These are phyloP conservation scores for Orthonevra nobilis DNA, from an alignment of 2,888 invertebrate species.

Conservation along the genomic window DNA sequence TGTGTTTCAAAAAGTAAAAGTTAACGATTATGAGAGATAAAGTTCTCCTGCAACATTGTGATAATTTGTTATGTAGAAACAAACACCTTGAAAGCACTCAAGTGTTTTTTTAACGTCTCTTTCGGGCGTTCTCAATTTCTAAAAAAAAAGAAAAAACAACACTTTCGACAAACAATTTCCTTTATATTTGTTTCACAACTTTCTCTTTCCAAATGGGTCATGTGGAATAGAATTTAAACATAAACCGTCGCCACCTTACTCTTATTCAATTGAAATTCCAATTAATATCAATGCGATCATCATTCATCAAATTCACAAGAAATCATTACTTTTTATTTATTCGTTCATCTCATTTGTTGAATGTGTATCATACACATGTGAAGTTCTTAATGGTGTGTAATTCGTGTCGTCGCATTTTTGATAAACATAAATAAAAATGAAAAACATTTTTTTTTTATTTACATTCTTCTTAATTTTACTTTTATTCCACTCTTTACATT, in stretches of 20 bases:
- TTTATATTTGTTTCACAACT: no score
- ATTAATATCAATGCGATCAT: slow-evolving; percentile 25
- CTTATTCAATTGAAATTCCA: slow-evolving; percentile 25
- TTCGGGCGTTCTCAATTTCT: no score
- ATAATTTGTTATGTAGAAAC: no score
- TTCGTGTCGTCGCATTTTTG: slow-evolving; percentile 69
- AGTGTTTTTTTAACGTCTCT: no score
- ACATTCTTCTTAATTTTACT: slow-evolving; percentile 4
- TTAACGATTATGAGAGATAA: no score
- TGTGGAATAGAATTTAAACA: neutral
- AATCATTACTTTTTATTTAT: slow-evolving; percentile 29
- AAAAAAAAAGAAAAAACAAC: no score
- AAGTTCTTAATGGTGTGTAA: slow-evolving; percentile 64
- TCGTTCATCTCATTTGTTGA: slow-evolving; percentile 45
- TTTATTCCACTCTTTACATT: slow-evolving; percentile 4
- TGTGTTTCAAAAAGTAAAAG: no score
- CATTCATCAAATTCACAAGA: slow-evolving; percentile 19
- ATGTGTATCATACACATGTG: slow-evolving; percentile 67
- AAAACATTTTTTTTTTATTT: slow-evolving; percentile 17
- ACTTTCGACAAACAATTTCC: no score
- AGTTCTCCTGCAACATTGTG: no score
- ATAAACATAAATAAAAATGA: slow-evolving; percentile 41
- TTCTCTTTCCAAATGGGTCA: slow-evolving; percentile 16
- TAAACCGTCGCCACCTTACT: slow-evolving; percentile 3
- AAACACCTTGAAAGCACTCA: no score